phyloP scores from a whole-genome alignment of 2,113 vertebrate genomes.

The Grammomys surdaster region DNA sequence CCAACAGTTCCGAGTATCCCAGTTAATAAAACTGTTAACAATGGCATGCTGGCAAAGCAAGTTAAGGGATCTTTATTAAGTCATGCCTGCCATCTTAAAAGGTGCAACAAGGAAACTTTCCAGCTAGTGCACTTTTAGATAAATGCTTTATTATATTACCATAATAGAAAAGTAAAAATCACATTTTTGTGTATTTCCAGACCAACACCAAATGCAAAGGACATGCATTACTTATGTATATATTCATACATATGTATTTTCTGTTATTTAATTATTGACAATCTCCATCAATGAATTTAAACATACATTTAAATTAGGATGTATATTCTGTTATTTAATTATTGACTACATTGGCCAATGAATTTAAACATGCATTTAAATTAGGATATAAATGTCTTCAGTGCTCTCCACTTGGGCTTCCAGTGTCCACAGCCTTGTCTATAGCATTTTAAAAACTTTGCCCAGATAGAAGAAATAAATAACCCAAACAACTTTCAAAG shows the following conservation, averaged over 20 bases:
- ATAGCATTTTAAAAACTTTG: not conserved
- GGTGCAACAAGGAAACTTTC: not conserved
- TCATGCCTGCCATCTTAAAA: not conserved
- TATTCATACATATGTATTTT: not conserved
- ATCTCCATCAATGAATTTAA: no score
- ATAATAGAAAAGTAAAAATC: not conserved
- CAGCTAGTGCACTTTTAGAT: not conserved
- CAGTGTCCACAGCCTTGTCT: not conserved
- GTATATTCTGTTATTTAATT: not conserved
- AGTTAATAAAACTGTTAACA: not conserved
- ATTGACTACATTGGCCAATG: constrained; percentile 19
- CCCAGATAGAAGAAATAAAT: constrained; percentile 20
- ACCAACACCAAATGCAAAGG: not conserved
- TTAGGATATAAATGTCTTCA: not conserved
- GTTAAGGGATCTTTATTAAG: not conserved
- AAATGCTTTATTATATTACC: not conserved
- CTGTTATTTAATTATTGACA: not conserved
- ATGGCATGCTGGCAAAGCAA: not conserved
- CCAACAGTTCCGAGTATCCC: not conserved
- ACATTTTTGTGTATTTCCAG: not conserved
- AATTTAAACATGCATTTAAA: not conserved
- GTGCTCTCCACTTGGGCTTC: not conserved
- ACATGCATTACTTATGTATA: not conserved
- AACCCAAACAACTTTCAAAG: not conserved
- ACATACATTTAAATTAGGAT: no score